Percentiles rank a stretch among this genome's conserved stretches.
Conservation (phyloP, 2,797 vertebrate species). For the Danio tinwini region DNA sequence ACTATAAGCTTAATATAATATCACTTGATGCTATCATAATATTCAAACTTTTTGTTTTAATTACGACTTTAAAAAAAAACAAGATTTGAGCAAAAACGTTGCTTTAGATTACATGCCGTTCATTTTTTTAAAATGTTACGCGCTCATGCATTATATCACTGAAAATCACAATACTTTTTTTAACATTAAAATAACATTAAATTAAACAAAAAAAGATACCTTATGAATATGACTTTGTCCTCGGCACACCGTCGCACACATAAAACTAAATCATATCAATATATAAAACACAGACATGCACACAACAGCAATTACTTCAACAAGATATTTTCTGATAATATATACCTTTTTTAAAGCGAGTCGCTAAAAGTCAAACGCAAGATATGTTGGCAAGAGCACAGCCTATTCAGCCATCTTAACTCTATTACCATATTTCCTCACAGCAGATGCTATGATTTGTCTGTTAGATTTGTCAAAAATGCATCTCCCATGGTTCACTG, state of each 20-base stretch:
- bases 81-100: background rate
- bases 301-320: background rate
- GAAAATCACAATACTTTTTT: background rate
- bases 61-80: too few relatives aligned
- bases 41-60: background rate
- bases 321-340: background rate
- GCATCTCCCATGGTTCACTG: slow-evolving; percentile 65
- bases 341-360: background rate
- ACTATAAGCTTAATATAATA: background rate
- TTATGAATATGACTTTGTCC: background rate
- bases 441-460: slow-evolving; percentile 60
- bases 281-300: background rate
- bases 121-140: too few relatives aligned
- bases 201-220: background rate
- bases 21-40: background rate
- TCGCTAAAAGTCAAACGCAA: slow-evolving; percentile 53
- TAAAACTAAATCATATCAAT: background rate
- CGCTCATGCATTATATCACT: background rate
- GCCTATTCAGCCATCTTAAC: slow-evolving; percentile 61
- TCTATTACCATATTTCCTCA: slow-evolving; percentile 59
- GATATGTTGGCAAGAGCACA: slow-evolving; percentile 41
- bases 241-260: background rate
- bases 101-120: background rate
- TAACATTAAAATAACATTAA: background rate
- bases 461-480: slow-evolving; percentile 61